Percentiles rank a stretch among this genome's conserved stretches.
Conservation (phyloP, 2,888 invertebrate genomes). For the Habroteleia sp. region DNA sequence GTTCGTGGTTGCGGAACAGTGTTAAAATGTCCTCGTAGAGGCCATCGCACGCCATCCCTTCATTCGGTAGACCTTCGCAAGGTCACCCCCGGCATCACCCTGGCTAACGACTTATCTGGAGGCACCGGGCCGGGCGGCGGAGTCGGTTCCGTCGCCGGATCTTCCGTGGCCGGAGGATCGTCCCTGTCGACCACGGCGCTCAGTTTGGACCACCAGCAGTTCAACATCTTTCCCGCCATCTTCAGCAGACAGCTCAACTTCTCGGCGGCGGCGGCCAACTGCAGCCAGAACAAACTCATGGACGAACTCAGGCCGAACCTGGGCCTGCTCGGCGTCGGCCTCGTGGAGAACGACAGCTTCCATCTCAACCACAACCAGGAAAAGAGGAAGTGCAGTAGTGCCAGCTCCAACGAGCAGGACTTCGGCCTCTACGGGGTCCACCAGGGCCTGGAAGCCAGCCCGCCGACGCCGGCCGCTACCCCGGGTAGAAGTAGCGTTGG, state of each 20-base stretch:
- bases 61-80: constrained; percentile 67
- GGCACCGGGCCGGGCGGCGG: constrained; percentile 78
- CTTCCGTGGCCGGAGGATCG: constrained; percentile 83
- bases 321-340: constrained; percentile 89
- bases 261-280: constrained; percentile 83
- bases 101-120: constrained; percentile 80
- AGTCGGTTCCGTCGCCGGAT: constrained; percentile 91
- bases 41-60: constrained; percentile 6
- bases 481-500: constrained; percentile 78
- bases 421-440: constrained; percentile 91
- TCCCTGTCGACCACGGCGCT: constrained; percentile 83
- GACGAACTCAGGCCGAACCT: constrained; percentile 92
- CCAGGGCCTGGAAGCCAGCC: constrained; percentile 80
- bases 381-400: constrained; percentile 89
- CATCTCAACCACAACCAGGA: constrained; percentile 83
- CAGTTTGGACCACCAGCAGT: constrained; percentile 88
- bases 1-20: constrained; percentile 4
- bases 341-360: constrained; percentile 89
- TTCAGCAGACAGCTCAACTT: constrained; percentile 94
- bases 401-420: constrained; percentile 92
- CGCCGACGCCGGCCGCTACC: constrained; percentile 78
- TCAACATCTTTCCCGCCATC: constrained; percentile 95
- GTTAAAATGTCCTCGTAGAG: constrained; percentile 66
- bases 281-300: constrained; percentile 91
- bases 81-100: constrained; percentile 80